Base-by-base conservation (phyloP, 2,888 invertebrate species). In the Chrysolina americana region DNA sequence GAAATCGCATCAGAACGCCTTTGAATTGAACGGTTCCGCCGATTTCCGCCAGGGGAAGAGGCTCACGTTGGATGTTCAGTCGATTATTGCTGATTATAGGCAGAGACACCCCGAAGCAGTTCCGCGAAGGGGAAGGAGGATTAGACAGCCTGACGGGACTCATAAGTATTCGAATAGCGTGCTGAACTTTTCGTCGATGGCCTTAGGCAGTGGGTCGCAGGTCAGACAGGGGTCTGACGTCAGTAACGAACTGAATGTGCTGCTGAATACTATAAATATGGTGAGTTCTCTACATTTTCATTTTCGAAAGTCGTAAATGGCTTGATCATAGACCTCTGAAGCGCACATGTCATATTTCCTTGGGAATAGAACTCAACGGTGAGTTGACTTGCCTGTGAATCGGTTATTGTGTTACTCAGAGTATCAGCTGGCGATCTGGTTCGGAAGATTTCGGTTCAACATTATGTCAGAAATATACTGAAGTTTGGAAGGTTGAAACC, bases 41-140 rank as follows among this genome's bases (percentile, higher is more conserved):
- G 92, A 91, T 74, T 89, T 84, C 56, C 89, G 89, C 2, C 86
- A 89, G 82, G 89, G 88, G 0, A 90, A 94, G 84, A 93, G 94
- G 0, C 92, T 94, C 0, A 93, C 94, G n/a, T 92, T 95, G 74
- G 95, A 96, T 85, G 95, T 95, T 0, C 93, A 94, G 85, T 94
- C 94, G 5, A 94, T 95, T 71, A 94, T 95, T 83, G 95, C 94
- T 0, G 95, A 95, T 85, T 94, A 94, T 84, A 91, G 94, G 79
- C 93, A 94, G 78, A 89, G 93, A 79, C 94, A 95, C 87, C 94
- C 94, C 0, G 94, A 95, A 79, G 89, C 92, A 5, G 92, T 93
- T 0, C 94, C 94, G 0, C 88, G 94, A 79, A 90, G 94, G 80
- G 92, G 93, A 5, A 89, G 92, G 36, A 87, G 93, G 65, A 91